phyloP scores from a whole-genome alignment of 2,797 vertebrate species.

The Spondyliosoma cantharus region DNA sequence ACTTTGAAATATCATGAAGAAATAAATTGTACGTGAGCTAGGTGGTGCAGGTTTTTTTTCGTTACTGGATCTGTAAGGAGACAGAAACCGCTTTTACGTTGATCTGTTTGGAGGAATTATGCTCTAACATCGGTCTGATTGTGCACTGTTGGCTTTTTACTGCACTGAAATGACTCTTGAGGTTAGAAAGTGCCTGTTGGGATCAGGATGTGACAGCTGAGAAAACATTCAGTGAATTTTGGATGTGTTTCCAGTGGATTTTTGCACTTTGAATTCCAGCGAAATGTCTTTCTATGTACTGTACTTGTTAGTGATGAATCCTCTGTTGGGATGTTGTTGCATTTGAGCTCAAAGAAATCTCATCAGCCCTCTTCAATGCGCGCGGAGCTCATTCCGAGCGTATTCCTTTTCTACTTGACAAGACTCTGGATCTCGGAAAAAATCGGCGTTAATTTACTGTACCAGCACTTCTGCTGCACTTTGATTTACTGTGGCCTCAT shows the following conservation, averaged over 20 bases:
- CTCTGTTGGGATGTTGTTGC: background rate
- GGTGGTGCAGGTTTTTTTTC: too few relatives aligned
- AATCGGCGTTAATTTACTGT: conserved; percentile 19
- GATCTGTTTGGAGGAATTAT: background rate
- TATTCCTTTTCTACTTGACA: conserved; percentile 17
- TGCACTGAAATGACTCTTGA: conserved; percentile 8
- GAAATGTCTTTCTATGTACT: background rate
- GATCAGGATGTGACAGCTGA: conserved; percentile 3
- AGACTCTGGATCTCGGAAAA: background rate
- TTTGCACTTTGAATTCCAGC: background rate
- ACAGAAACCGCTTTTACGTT: background rate
- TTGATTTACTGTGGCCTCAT: conserved; percentile 25
- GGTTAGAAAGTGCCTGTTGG: conserved; percentile 8
- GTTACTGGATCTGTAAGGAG: too few relatives aligned
- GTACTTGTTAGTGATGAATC: conserved; percentile 13
- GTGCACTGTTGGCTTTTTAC: conserved; percentile 8
- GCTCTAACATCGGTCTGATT: background rate
- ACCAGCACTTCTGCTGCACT: background rate
- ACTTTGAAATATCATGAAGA: background rate
- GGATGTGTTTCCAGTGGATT: conserved; percentile 13
- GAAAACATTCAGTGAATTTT: background rate
- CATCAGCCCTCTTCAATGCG: background rate
- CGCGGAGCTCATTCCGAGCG: background rate
- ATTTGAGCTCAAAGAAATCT: background rate
- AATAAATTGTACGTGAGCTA: background rate